phyloP scores from a whole-genome alignment of 2,113 vertebrate genomes.

The Plestiodon gilberti region DNA sequence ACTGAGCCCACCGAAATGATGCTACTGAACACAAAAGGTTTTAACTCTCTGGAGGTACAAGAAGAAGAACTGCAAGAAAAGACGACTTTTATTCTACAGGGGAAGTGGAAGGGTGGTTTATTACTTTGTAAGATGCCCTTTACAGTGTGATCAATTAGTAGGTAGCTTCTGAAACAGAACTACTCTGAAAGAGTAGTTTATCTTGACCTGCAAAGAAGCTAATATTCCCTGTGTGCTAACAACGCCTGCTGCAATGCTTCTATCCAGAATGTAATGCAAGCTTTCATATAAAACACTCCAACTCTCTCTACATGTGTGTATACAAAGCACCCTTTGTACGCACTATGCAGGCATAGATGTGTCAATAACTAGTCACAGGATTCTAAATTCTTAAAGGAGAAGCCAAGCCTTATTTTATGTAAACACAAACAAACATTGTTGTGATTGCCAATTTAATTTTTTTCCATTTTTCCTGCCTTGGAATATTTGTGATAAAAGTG shows the following conservation, averaged over 20 bases:
- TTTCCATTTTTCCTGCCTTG: not conserved
- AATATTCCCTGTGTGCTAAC: slow-evolving; percentile 35
- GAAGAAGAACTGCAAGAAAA: not conserved
- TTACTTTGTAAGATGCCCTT: not conserved
- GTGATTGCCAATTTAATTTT: not conserved
- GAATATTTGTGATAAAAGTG: not conserved
- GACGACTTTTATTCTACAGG: not conserved
- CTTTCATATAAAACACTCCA: slow-evolving; percentile 8
- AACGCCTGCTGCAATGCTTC: slow-evolving; percentile 49
- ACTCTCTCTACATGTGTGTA: not conserved
- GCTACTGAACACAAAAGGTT: no score
- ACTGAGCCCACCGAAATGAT: no score
- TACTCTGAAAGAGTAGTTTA: slow-evolving; percentile 26
- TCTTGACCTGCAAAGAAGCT: slow-evolving; percentile 48
- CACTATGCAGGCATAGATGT: not conserved
- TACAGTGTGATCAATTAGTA: slow-evolving; percentile 43
- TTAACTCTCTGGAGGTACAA: not conserved
- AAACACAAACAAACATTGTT: not conserved
- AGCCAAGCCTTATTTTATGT: not conserved
- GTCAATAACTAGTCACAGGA: not conserved
- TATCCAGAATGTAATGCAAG: slow-evolving; percentile 23
- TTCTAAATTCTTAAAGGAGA: not conserved
- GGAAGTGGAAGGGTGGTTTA: not conserved
- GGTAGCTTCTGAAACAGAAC: slow-evolving; percentile 37
- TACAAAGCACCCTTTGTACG: not conserved